Base-by-base conservation (phyloP, 2,888 invertebrate species). In the Theodoxus fluviatilis region DNA sequence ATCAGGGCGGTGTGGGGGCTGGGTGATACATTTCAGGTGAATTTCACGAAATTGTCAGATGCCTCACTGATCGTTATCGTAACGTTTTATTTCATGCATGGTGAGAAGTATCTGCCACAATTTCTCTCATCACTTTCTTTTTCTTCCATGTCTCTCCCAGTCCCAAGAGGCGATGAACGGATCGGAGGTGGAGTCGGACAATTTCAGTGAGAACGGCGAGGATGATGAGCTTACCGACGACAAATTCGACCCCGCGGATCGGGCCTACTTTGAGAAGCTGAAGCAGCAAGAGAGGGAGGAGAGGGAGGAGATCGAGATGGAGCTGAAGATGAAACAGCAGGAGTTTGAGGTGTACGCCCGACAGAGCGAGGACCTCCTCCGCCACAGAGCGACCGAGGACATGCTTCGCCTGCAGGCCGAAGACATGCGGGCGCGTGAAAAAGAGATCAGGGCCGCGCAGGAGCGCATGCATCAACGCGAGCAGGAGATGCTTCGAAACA, bases 281-380 rank as follows among this genome's bases (percentile, higher is more conserved):
- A 84, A 85, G 74, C 80, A 81, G 47, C 86, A 88, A 77, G 86
- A 87, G 74, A 77, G 83, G 61, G 87, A 87, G 68, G 87, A 87
- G 75, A 79, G 85, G 59, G 81, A 84, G 64, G 86, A 87, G 70
- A 85, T 87, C 52, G 87, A 88, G 74, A 74, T 84, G 38, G 87
- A 88, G 76, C 78, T 88, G 28, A 85, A 85, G 80, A 86, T 84
- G 18, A 86, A 87, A 67, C 82, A 82, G 64, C 84, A 84, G 66
- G 81, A 82, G 28, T 70, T 84, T 49, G 76, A 79, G 49, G 74
- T 82, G 61, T 79, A 82, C 70, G 80, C n/a, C n/a, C n/a, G n/a
- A n/a, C n/a, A n/a, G n/a, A n/a, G n/a, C n/a, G n/a, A n/a, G n/a
- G n/a, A 83, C 59, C n/a, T n/a, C n/a, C n/a, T n/a, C n/a, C n/a